Conservation (phyloP, 2,888 invertebrate species). For the Cheilosia impressa region DNA sequence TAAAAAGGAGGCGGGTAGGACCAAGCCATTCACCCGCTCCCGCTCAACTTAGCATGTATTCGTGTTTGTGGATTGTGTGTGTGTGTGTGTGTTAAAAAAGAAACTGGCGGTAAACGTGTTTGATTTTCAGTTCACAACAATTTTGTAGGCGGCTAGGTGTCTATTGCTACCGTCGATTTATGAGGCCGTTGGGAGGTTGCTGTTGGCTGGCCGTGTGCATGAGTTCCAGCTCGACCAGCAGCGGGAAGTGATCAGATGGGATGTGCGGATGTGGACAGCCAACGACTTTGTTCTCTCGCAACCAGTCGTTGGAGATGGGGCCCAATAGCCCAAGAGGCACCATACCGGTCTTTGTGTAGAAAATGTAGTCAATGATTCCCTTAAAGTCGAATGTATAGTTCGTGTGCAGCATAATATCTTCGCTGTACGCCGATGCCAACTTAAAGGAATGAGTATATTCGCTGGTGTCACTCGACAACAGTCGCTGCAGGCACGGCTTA, state of each 20-base stretch:
- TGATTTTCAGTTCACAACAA: slow-evolving; percentile 73
- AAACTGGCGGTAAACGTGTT: slow-evolving; percentile 65
- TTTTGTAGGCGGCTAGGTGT: slow-evolving; percentile 76
- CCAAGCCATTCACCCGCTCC: slow-evolving; percentile 3
- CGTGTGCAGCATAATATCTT: slow-evolving; percentile 98
- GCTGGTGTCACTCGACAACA: slow-evolving; percentile 93
- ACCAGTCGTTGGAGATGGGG: slow-evolving; percentile 96
- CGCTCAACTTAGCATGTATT: slow-evolving; percentile 32
- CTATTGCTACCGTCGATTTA: slow-evolving; percentile 92
- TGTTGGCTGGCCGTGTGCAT: slow-evolving; percentile 89
- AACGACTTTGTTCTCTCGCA: slow-evolving; percentile 97
- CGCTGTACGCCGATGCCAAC: slow-evolving; percentile 96
- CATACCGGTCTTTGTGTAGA: slow-evolving; percentile 98
- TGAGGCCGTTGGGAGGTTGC: slow-evolving; percentile 90
- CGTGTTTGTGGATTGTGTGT: slow-evolving; percentile 21
- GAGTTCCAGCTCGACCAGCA: slow-evolving; percentile 95
- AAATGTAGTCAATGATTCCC: slow-evolving; percentile 99
- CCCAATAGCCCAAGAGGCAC: slow-evolving; percentile 97
- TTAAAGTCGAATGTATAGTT: slow-evolving; percentile 99
- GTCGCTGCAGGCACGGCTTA: slow-evolving; percentile 94
- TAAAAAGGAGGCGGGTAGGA: slow-evolving; percentile 18
- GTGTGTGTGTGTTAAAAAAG: slow-evolving; percentile 14
- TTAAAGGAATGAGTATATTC: slow-evolving; percentile 98
- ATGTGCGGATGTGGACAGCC: slow-evolving; percentile 99
- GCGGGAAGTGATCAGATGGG: slow-evolving; percentile 97